A percentile compares a stretch with the other conserved stretches of the same genome.
phyloP scores from a whole-genome alignment of 2,113 vertebrate genomes.

The Phyllostomus hastatus region DNA sequence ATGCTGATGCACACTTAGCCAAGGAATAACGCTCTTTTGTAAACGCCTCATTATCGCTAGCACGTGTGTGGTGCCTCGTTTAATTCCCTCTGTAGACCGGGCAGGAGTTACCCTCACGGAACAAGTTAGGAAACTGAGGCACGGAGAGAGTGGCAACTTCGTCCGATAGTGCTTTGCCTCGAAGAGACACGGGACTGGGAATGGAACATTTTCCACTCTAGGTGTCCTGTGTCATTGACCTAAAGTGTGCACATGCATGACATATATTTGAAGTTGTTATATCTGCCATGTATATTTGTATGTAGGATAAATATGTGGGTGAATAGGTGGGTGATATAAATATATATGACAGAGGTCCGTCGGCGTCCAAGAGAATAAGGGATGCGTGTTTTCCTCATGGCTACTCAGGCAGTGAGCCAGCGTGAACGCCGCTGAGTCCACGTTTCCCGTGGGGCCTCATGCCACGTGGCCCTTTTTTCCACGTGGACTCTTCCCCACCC shows the following conservation, averaged over 20 bases:
- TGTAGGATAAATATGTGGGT: background rate
- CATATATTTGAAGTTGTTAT: background rate
- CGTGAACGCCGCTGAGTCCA: background rate
- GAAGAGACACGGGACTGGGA: background rate
- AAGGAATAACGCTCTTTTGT: conserved; percentile 58
- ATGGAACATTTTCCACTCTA: background rate
- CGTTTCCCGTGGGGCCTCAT: background rate
- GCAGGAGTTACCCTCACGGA: background rate
- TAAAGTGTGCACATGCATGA: background rate
- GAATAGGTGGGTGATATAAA: background rate
- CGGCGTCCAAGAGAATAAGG: background rate
- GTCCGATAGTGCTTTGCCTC: background rate
- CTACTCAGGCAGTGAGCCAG: background rate
- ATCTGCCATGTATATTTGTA: background rate
- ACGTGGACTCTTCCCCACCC: background rate
- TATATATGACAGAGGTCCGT: conserved; percentile 30
- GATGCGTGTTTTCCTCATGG: conserved; percentile 24
- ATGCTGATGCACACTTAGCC: conserved; percentile 20
- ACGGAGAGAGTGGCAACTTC: background rate
- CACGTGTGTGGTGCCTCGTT: background rate
- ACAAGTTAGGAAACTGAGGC: conserved; percentile 57
- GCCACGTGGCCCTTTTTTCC: conserved; percentile 25
- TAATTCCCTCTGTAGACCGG: background rate
- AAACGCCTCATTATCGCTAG: conserved; percentile 41
- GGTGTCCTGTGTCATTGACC: background rate